Percentiles rank a stretch among this genome's conserved stretches.
Evolutionary conservation across 2,888 invertebrate species (phyloP).

Genomic region (Xanthia togata): DNA sequence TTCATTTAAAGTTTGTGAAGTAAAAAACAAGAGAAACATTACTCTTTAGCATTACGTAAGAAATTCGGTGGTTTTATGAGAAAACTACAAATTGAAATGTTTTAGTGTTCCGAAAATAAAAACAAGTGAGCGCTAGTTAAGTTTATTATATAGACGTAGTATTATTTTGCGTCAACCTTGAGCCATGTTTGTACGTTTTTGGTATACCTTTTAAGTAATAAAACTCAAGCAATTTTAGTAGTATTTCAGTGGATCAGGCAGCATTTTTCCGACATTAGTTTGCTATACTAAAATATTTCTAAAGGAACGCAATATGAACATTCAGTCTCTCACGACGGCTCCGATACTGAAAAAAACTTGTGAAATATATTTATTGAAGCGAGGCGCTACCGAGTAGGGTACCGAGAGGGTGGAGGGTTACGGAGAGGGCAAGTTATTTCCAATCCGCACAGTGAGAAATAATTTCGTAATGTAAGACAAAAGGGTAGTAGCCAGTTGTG

Average conservation of each 20-base stretch:
- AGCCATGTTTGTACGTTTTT: slow-evolving; percentile 34
- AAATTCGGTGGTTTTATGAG: slow-evolving; percentile 19
- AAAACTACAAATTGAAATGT: slow-evolving; percentile 52
- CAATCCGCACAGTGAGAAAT: slow-evolving; percentile 6
- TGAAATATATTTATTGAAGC: slow-evolving; percentile 44
- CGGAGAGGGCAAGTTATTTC: slow-evolving; percentile 6
- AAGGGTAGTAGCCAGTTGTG: background rate
- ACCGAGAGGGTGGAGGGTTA: slow-evolving; percentile 5
- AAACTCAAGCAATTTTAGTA: slow-evolving; percentile 18
- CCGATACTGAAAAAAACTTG: slow-evolving; percentile 29
- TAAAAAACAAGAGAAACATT: slow-evolving; percentile 27
- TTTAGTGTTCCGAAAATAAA: slow-evolving; percentile 38
- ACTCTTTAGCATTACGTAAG: slow-evolving; percentile 11
- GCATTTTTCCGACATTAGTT: slow-evolving; percentile 29
- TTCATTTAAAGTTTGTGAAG: slow-evolving; percentile 28
- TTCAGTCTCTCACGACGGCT: background rate
- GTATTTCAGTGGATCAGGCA: slow-evolving; percentile 32
- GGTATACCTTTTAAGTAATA: slow-evolving; percentile 37
- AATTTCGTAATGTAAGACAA: slow-evolving; percentile 5
- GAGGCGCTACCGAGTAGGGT: slow-evolving; percentile 17
- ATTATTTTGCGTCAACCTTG: slow-evolving; percentile 35
- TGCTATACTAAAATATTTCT: slow-evolving; percentile 26
- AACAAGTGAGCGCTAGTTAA: slow-evolving; percentile 34
- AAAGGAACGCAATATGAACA: slow-evolving; percentile 28
- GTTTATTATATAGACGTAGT: slow-evolving; percentile 33